Evolutionary conservation across 2,797 vertebrate species (phyloP), one percentile per base, ranked within the genome.

Genomic region (Hybognathus amarus): DNA sequence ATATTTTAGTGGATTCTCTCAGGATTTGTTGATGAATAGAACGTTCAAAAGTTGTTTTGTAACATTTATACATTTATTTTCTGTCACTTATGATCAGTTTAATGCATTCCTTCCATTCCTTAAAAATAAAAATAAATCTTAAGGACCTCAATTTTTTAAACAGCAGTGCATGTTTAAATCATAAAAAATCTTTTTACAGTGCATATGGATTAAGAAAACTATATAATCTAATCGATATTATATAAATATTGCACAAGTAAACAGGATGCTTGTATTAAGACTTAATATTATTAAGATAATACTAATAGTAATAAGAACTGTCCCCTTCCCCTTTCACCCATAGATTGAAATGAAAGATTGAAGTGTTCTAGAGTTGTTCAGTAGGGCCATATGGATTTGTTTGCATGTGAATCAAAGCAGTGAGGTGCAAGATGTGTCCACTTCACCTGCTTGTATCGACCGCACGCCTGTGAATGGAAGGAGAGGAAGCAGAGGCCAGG

Each of bases 401-500:
- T 84, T 82, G 71, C 42, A 80, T 2, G 17, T 80, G 40, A 78
- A 67, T 81, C 38, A 50, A 77, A 27, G 59, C 47, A 30, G 50
- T 84, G 22, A 84, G 36, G 24, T 80, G 79, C 64, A 81, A 85
- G 42, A 69, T 18, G 7, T 64, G 68, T n/a, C 24, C 63, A 36
- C 52, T 77, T 83, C 82, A 78, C 82, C 75, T 83, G 82, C 15
- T 22, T 45, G 52, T 47, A 75, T 85, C 11, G 24, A 75, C 56
- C 33, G 45, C 38, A n/a, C 50, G 8, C 10, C 61, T n/a, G 12
- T 77, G 42, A 64, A 77, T 15, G 36, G 54, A 79, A 81, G 56
- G 24, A 38, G 50, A 77, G 74, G 61, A 66, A 80, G 54, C 50
- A 42, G 17, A 66, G 87, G 82, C 77, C 87, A 84, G 75, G 77